Evolutionary conservation across 2,888 invertebrate genomes (phyloP), one percentile per base, ranked within the genome.

Genomic region (Xylota sylvarum): DNA sequence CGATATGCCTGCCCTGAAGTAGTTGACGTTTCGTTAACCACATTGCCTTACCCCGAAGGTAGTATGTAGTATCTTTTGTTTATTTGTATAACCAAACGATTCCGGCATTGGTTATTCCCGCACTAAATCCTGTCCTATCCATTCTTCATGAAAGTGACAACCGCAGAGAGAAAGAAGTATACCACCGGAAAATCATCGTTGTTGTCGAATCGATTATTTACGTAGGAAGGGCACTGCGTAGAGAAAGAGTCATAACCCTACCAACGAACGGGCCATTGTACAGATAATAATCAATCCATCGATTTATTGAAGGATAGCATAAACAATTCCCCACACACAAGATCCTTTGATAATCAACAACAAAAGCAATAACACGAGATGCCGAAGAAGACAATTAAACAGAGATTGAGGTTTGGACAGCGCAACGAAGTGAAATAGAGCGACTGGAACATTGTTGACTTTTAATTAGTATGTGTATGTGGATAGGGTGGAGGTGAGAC

Each of bases 321-420:
- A 86, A 86, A 86, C 82, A 86, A 77, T 58, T 64, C 37, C 56
- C 79, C 67, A 56, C 69, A 55, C 52, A 65, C 40, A 67, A 62
- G 72, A 86, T 86, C 82, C 86, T 82, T 82, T 86, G 82, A 86
- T 82, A 82, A 78, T 77, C 72, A 81, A 73, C 72, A 64, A 86
- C 77, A 69, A 81, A 77, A 78, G 62, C 70, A 81, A 77, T 64
- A 85, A 70, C 76, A 81, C 1, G 27, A 48, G 50, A 64, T 48
- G 56, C 67, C 62, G 79, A 76, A 55, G 65, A 78, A 46, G 77
- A 76, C 74, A 72, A 86, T 81, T 81, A 62, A 80, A 67, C 43
- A 65, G 46, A 72, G 56, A 77, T 65, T 65, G 77, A 64, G 46
- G 70, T n/a, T n/a, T n/a, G n/a, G n/a, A n/a, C n/a, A n/a, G n/a